phyloP scores from a whole-genome alignment of 2,797 vertebrate genomes.

The Xyrichtys novacula region DNA sequence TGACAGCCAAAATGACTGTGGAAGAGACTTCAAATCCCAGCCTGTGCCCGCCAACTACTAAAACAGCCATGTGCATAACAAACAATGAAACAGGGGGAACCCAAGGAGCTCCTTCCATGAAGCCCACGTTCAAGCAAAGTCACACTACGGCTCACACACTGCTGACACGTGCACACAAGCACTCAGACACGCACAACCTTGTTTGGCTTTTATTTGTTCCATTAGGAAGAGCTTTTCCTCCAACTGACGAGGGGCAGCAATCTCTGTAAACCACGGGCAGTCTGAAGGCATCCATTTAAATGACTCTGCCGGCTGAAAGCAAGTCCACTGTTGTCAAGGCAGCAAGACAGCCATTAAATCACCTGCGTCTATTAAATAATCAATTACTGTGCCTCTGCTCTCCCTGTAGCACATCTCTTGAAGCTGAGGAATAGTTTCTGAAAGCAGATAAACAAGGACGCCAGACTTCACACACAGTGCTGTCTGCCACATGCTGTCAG shows the following conservation, averaged over 20 bases:
- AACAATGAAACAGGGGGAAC: constrained; percentile 48
- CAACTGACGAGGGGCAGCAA: constrained; percentile 55
- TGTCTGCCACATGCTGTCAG: constrained; percentile 33
- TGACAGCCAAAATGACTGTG: constrained; percentile 40
- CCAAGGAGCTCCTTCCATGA: constrained; percentile 38
- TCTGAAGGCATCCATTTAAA: constrained; percentile 89
- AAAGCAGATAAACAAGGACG: constrained; percentile 75
- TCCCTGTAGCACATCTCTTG: constrained; percentile 84
- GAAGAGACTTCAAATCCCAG: constrained; percentile 41
- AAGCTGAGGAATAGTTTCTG: constrained; percentile 87
- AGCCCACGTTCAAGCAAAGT: constrained; percentile 24
- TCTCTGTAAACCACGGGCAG: constrained; percentile 78
- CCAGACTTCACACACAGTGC: constrained; percentile 3
- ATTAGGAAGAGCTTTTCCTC: constrained; percentile 67
- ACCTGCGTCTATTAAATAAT: constrained; percentile 96
- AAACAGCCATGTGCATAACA: constrained; percentile 45
- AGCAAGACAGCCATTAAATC: constrained; percentile 90
- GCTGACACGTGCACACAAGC: constrained; percentile 15
- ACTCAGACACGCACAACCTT: constrained; percentile 43
- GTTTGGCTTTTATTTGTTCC: constrained; percentile 65
- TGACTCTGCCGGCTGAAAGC: constrained; percentile 85
- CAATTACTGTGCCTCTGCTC: constrained; percentile 90
- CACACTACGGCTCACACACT: constrained; percentile 17
- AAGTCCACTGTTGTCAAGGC: constrained; percentile 90
- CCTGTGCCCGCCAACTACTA: constrained; percentile 46